Conservation (phyloP, 2,888 invertebrate species). For the Drosophila acutilabella region DNA sequence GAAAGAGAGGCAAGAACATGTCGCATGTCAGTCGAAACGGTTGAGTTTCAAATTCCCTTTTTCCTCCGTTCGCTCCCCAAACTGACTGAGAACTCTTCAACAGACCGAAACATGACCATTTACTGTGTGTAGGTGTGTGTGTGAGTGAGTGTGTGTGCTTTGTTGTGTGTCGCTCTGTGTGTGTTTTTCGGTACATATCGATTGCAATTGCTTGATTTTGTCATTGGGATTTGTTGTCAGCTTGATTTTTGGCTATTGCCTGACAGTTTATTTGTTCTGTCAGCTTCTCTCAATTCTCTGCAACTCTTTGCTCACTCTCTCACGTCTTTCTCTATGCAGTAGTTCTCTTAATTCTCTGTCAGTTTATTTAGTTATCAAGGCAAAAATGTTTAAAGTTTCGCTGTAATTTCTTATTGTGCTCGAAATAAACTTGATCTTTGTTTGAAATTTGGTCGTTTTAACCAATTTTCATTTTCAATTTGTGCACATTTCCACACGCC, state of each 20-base stretch:
- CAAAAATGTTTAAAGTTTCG: conserved; percentile 58
- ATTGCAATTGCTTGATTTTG: conserved; percentile 81
- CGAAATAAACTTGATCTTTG: conserved; percentile 21
- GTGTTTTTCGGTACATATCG: conserved; percentile 54
- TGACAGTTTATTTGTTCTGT: conserved; percentile 49
- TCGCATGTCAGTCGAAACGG: conserved; percentile 50
- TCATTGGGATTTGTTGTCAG: conserved; percentile 80
- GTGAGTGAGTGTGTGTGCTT: neutral
- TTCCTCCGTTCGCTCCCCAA: neutral
- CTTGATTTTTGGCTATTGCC: conserved; percentile 66
- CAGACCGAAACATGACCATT: conserved; percentile 81
- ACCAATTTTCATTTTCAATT: conserved; percentile 63
- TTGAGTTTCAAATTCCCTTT: conserved; percentile 5
- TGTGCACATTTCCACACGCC: conserved; percentile 23
- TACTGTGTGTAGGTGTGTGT: conserved; percentile 37
- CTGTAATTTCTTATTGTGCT: conserved; percentile 21
- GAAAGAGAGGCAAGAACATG: conserved; percentile 54
- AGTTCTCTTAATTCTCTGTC: conserved; percentile 18
- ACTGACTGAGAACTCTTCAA: conserved; percentile 39
- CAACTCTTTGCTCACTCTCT: conserved; percentile 3
- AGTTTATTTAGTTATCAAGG: conserved; percentile 77
- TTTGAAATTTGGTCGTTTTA: conserved; percentile 37
- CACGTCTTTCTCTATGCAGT: neutral
- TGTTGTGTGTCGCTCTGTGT: neutral
- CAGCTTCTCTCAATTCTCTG: conserved; percentile 9